Evolutionary conservation across 2,113 vertebrate genomes (phyloP).

Genomic region (Gallinago paraguaiae): DNA sequence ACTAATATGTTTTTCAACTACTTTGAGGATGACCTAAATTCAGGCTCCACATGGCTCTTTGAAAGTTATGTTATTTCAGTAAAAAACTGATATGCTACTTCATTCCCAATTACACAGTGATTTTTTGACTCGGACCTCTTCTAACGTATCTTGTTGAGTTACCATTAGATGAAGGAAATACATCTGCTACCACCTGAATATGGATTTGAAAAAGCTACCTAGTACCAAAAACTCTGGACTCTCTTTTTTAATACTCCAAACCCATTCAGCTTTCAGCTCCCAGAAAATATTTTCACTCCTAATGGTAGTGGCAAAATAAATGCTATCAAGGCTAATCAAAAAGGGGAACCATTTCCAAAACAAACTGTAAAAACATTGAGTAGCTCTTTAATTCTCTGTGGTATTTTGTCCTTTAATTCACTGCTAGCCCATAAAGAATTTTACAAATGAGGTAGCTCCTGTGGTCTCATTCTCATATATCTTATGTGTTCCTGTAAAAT

Average conservation of each 20-base stretch:
- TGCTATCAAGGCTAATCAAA: background rate
- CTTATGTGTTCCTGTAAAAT: background rate
- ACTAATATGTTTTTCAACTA: background rate
- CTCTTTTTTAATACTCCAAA: background rate
- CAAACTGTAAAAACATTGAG: background rate
- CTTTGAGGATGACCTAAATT: background rate
- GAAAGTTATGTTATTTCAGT: background rate
- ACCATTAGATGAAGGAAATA: background rate
- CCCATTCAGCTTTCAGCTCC: background rate
- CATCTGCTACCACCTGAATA: background rate
- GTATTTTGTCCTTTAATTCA: background rate
- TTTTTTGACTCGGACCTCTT: background rate
- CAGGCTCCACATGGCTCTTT: background rate
- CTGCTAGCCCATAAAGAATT: background rate
- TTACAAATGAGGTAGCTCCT: background rate
- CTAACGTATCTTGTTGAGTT: background rate
- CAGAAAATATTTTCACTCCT: background rate
- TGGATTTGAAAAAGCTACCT: background rate
- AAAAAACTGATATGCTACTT: background rate
- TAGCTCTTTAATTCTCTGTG: background rate
- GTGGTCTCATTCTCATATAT: background rate
- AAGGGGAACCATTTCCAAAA: background rate
- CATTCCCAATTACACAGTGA: background rate
- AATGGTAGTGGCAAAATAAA: background rate
- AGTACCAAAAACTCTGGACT: background rate